A percentile compares a stretch with the other conserved stretches of the same genome.
Conservation (phyloP, 1,140 invertebrate species). For the Cecropterus lyciades region DNA sequence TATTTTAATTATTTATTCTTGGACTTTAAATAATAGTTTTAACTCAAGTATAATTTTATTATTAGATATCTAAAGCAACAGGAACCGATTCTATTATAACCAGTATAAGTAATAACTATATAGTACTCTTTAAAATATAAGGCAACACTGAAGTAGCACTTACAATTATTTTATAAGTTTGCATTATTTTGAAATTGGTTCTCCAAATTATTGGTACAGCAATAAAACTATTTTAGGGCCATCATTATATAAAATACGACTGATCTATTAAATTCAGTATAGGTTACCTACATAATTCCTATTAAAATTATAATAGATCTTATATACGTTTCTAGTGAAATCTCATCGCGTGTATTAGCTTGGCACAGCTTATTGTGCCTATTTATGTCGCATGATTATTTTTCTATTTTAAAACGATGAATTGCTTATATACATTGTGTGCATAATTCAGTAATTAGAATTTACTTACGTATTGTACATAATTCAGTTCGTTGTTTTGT, state of each 20-base stretch:
- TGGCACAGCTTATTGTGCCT: constrained; percentile 20
- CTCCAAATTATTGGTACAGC: constrained; percentile 27
- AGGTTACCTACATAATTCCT: constrained; percentile 10
- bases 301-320: neutral
- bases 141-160: constrained; percentile 23
- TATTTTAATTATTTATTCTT: constrained; percentile 46
- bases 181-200: too few relatives aligned
- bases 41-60: constrained; percentile 8
- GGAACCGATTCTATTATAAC: constrained; percentile 23
- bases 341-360: constrained; percentile 14
- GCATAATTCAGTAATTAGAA: constrained; percentile 21
- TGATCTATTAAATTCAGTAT: constrained; percentile 32
- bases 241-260: constrained; percentile 19
- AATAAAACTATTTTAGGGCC: constrained; percentile 25
- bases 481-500: constrained; percentile 36
- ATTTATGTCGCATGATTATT: constrained; percentile 20
- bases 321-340: neutral
- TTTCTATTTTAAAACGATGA: constrained; percentile 7
- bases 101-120: constrained; percentile 4
- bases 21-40: constrained; percentile 7
- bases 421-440: constrained; percentile 24
- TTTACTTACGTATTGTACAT: constrained; percentile 34
- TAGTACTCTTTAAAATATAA: neutral
- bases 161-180: constrained; percentile 12
- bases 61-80: neutral